Base-by-base conservation (phyloP, 2,797 vertebrate species). In the Parauchenoglanis ngamensis region DNA sequence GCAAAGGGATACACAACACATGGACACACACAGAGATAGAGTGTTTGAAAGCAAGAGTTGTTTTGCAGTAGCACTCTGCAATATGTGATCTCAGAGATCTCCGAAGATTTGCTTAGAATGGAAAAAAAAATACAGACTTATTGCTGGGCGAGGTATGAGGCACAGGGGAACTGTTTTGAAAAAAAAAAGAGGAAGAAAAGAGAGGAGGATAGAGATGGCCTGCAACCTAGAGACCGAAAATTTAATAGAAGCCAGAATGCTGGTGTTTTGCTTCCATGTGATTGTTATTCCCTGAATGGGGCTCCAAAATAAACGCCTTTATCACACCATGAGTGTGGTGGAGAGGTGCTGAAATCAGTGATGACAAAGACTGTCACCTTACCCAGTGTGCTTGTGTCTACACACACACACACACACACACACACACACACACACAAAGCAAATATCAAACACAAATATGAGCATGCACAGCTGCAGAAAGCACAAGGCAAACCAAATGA, bases 261-360 rank as follows among this genome's bases (percentile, higher is more conserved):
- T 93, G 90, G 86, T 92, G 94, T 94, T 95, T 94, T 94, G 93
- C 92, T 94, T 92, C 94, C 94, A 94, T 95, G 94, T 94, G 91
- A 94, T 93, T 93, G 93, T 93, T 94, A 94, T 94, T 95, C 93
- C 94, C 92, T 91, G 91, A 92, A 91, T 93, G 89, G 91, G 87
- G 78, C 82, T 90, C 65, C 57, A 91, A 90, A 90, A 91, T 90
- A 89, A 91, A 91, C 23, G 79, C 70, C 65, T 89, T 91, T 86
- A 88, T 91, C 86, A 83, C 88, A 88, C 87, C 78, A 82, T 83
- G 73, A 84, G 85, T 67, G 81, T 57, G 65, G 21, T 87, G 84
- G 87, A 86, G 85, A 87, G 77, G 75, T 91, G 88, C 67, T 44
- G 86, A 86, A 87, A 91, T 89, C 80, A n/a, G 46, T 40, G 61